phyloP scores from a whole-genome alignment of 2,113 vertebrate species.

The Barbus barbus region DNA sequence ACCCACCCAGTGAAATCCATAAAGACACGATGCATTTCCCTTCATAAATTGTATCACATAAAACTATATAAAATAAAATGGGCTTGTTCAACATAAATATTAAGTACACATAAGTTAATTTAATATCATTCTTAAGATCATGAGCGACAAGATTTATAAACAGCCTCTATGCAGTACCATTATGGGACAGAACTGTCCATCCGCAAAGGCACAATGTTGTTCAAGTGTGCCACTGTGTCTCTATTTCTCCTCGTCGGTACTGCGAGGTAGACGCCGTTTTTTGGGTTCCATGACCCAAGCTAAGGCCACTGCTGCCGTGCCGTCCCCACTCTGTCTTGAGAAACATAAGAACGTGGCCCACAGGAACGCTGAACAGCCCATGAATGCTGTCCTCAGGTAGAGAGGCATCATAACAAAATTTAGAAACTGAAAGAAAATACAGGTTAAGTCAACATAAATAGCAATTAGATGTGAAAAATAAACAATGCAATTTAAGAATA shows the following conservation, averaged over 20 bases:
- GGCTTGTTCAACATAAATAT: neutral
- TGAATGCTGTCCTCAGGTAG: slow-evolving; percentile 84
- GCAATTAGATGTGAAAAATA: no score
- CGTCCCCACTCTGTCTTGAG: slow-evolving; percentile 84
- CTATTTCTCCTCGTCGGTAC: slow-evolving; percentile 35
- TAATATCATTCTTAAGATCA: neutral
- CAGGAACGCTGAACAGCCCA: slow-evolving; percentile 87
- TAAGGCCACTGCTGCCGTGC: slow-evolving; percentile 76
- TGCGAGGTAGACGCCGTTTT: slow-evolving; percentile 63
- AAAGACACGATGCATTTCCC: neutral
- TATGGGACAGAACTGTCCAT: neutral
- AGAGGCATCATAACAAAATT: slow-evolving; percentile 88
- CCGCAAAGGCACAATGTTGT: slow-evolving; percentile 36
- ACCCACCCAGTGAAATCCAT: neutral
- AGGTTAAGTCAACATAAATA: neutral
- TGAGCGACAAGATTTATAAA: neutral
- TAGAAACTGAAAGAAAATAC: slow-evolving; percentile 75
- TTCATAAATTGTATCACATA: neutral
- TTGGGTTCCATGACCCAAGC: slow-evolving; percentile 69
- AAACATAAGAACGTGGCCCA: slow-evolving; percentile 92
- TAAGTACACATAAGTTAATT: neutral
- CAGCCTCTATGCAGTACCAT: neutral
- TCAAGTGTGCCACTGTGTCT: neutral
- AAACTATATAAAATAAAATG: neutral
- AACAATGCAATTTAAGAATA: neutral